Base-by-base conservation (phyloP, 1,140 invertebrate genomes). In the Pteromalus puparum region DNA sequence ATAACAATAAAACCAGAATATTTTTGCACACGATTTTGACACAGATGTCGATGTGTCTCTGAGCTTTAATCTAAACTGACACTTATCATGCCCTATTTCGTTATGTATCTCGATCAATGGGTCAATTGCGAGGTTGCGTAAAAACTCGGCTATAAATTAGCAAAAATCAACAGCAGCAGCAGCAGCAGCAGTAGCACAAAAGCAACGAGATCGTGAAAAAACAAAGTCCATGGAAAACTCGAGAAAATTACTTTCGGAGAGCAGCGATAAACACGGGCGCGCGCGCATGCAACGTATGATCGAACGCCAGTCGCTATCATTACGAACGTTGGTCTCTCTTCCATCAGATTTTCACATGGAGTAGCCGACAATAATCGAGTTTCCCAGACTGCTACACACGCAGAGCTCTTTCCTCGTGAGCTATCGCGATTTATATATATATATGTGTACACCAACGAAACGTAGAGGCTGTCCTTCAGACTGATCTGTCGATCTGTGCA, bases 381-480 rank as follows among this genome's bases (percentile, higher is more conserved):
- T 83, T 83, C 81, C 81, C 81, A 83, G 65, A 72, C 7, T 76
- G 42, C 28, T 61, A 61, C 53, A n/a, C 6, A 9, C 21, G 18
- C 53, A 61, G 48, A 53, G 30, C 3, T 10, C 48, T 15, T 53
- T 53, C 48, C 48, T 53, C 53, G 18, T 15, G 53, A 61, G 21
- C 18, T 61, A 61, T 61, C 81, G 81, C 21, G 73, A 76, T 46
- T 82, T 15, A 42, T 42, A 42, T 42, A 42, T 42, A 73, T 73
- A 61, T 65, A 65, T 24, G 10, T 70, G 30, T 70, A 70, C 5
- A 61, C 0, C 53, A n/a, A n/a, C 42, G 28, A 61, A 82, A 67
- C 18, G 24, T 67, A 28, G 48, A 65, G 30, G 70, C 46, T 28
- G 74, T 61, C 74, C 73, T 74, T 74, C 34, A 38, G 61, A 10